phyloP scores from a whole-genome alignment of 2,113 vertebrate genomes.

The Tursiops truncatus region DNA sequence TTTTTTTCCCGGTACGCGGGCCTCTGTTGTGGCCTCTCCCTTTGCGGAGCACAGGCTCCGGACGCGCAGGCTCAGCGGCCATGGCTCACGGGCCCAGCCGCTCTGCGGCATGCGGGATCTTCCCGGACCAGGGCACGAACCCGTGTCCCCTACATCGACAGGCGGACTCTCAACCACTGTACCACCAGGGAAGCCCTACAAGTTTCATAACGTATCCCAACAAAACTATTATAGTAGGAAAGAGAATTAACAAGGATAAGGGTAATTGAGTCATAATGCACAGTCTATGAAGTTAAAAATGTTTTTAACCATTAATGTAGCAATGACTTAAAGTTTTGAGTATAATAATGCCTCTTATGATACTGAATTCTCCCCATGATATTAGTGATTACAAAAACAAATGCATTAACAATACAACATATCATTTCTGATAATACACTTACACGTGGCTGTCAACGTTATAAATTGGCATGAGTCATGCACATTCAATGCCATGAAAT shows the following conservation, averaged over 20 bases:
- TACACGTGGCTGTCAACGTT: background rate
- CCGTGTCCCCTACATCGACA: no score
- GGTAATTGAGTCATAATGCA: conserved; percentile 73
- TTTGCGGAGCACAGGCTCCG: no score
- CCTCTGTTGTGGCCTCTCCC: no score
- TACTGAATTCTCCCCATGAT: background rate
- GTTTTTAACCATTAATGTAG: conserved; percentile 64
- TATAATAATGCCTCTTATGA: background rate
- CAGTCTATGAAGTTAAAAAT: conserved; percentile 61
- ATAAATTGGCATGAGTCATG: background rate
- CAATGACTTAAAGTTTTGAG: conserved; percentile 31
- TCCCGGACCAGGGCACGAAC: no score
- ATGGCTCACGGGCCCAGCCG: no score
- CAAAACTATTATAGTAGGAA: conserved; percentile 75
- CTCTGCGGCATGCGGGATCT: no score
- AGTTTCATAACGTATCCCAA: conserved; percentile 75
- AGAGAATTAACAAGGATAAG: conserved; percentile 74
- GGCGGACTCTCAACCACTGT: no score
- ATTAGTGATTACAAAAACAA: conserved; percentile 1
- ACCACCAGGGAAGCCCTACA: background rate
- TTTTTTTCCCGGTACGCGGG: no score
- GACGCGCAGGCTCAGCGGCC: no score
- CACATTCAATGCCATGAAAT: background rate
- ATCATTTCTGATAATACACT: background rate
- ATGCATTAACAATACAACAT: background rate